Conservation (phyloP, 2,797 vertebrate species). For the Xiphorhynchus erythropygius region DNA sequence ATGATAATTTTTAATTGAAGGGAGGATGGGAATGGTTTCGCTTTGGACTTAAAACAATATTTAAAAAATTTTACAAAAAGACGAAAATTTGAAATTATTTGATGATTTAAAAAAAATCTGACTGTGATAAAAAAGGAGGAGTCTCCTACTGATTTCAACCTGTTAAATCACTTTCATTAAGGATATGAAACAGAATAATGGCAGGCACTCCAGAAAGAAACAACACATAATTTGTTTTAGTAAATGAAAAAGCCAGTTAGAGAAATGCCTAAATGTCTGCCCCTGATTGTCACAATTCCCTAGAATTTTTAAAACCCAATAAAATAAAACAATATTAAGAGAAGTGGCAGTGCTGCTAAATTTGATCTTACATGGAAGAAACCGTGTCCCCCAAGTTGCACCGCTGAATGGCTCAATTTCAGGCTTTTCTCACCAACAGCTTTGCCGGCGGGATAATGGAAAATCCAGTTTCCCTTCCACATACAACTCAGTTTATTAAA, state of each 20-base stretch:
- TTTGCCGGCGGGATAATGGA: background rate
- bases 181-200: background rate
- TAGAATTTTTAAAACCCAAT: background rate
- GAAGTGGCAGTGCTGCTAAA: background rate
- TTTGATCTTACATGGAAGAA: background rate
- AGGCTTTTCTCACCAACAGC: background rate
- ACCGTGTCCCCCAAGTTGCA: background rate
- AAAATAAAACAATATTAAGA: background rate
- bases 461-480: conserved; percentile 3
- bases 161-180: background rate
- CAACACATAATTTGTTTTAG: background rate
- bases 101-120: background rate
- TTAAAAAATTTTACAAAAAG: background rate
- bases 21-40: background rate
- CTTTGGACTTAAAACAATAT: background rate
- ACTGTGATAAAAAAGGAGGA: background rate
- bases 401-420: background rate
- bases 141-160: background rate
- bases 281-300: background rate
- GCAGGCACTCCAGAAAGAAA: background rate
- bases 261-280: background rate
- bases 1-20: background rate
- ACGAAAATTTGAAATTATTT: background rate
- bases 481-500: conserved; percentile 18
- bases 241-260: background rate